Evolutionary conservation across 2,113 vertebrate genomes (phyloP), one percentile per base, ranked within the genome.

Genomic region (Anarrhichthys ocellatus): DNA sequence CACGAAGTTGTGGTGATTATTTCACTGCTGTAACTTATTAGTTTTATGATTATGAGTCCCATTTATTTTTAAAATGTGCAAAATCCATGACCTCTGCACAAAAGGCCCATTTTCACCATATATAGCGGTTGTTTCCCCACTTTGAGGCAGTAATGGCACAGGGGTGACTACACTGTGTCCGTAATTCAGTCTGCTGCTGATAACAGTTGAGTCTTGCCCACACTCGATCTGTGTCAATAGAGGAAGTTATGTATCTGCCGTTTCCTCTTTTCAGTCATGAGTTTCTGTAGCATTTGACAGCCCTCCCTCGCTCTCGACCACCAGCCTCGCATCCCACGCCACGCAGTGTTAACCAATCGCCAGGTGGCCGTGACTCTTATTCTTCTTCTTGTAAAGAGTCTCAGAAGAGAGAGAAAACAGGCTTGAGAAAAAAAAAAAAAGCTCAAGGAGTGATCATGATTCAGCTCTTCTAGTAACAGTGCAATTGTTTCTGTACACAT

Each of bases 261-360:
- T 92, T 95, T 94, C 94, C 92, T 91, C 92, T 94, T 95, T 94
- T 92, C 77, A 84, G 89, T 94, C 91, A 92, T 88, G 90, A 92
- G 90, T 89, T 94, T 92, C 83, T 93, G 91, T 93, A 83, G 82
- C 90, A 87, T 89, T 92, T 93, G 87, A 90, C 89, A 86, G 81
- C 81, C 87, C 89, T 92, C 87, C 84, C 86, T 85, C 84, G 14
- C 89, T 90, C 90, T 88, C 85, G 92, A 94, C 92, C 93, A 92
- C 90, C 87, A 76, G 68, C 72, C 52, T 70, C 52, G 11, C 87
- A 81, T 56, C 90, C 87, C 81, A 88, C 89, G 78, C 90, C 83
- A 32, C 62, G 69, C 66, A 14, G 64, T 2, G 17, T 76, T 62
- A 81, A 84, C 89, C 82, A 85, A 76, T 58, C 22, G 2, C 59